Conservation (phyloP, 2,797 vertebrate genomes). For the Trachurus trachurus region DNA sequence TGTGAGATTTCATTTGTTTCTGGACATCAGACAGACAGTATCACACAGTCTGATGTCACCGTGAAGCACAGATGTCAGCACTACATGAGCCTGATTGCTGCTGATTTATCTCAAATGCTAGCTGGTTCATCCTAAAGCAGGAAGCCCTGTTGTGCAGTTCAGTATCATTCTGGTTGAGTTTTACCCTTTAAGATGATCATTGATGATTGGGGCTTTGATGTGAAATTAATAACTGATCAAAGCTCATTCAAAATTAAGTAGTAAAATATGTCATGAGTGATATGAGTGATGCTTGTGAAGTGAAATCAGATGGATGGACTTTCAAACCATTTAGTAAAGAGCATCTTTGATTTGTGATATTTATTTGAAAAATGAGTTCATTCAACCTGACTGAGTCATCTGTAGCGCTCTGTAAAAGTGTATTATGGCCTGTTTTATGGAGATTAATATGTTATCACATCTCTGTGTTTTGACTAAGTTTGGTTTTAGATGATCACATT, state of each 20-base stretch:
- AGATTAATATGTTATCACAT: background rate
- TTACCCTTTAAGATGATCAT: background rate
- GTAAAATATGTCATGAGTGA: background rate
- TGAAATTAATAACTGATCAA: background rate
- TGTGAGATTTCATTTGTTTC: constrained; percentile 63
- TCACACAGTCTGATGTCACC: constrained; percentile 32
- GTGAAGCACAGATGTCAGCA: constrained; percentile 51
- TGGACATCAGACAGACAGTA: constrained; percentile 22
- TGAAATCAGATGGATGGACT: background rate
- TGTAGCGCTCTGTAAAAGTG: constrained; percentile 1
- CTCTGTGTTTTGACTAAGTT: no score
- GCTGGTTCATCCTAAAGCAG: background rate
- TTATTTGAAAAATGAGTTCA: background rate
- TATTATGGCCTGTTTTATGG: background rate
- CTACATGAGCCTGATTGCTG: constrained; percentile 28
- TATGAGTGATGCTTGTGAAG: background rate
- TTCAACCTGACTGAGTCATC: background rate
- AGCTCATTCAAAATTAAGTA: background rate
- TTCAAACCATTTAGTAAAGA: background rate
- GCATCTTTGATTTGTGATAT: background rate
- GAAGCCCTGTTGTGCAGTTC: background rate
- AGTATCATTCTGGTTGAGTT: background rate
- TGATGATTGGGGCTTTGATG: background rate
- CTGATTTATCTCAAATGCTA: constrained; percentile 1
- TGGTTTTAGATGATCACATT: no score